Base-by-base conservation (phyloP, 1,140 invertebrate species). In the Wiebesia pumilae region DNA sequence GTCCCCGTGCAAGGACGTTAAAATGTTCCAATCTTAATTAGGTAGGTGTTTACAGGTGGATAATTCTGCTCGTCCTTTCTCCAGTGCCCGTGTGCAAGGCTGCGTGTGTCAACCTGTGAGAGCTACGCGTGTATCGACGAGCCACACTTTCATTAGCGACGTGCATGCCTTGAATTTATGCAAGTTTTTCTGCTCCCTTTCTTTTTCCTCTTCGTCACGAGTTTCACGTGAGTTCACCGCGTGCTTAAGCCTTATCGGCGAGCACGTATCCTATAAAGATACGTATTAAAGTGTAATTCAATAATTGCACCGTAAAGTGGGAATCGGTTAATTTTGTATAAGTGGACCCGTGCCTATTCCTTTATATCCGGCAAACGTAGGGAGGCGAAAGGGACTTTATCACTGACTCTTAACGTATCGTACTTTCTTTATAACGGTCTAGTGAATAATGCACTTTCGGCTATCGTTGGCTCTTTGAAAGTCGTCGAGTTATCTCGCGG, bases 1-100 rank as follows among this genome's bases (percentile, higher is more conserved):
- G 87, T 92, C 90, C 88, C 89, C 90, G 87, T 89, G 88, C 87
- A 89, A 40, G 87, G 90, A 93, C 91, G 91, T 93, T 93, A 93
- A 93, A 93, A 94, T 93, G 92, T 93, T 93, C 92, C 92, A 93
- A 93, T 94, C 93, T 94, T 93, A 93, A 94, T 94, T 94, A 93
- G 93, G 90, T 93, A 93, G 92, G 93, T 94, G 93, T 94, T 93
- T 94, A 93, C 91, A 93, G 91, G 90, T 91, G 91, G 90, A 93
- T 43, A 71, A 83, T 54, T 83, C 33, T 77, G 71, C 69, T 58
- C 43, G 77, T 79, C 47, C 65, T 83, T 40, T 81, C 80, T 65
- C 80, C 27, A 38, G 35, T 58, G 30, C 62, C 27, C 43, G 38
- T 67, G n/a, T 35, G 58, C 40, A 35, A 4, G 80, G 14, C 27